These are phyloP conservation scores for Uloborus diversus DNA, from an alignment of 1,140 invertebrate species.

Conservation along the genomic window DNA sequence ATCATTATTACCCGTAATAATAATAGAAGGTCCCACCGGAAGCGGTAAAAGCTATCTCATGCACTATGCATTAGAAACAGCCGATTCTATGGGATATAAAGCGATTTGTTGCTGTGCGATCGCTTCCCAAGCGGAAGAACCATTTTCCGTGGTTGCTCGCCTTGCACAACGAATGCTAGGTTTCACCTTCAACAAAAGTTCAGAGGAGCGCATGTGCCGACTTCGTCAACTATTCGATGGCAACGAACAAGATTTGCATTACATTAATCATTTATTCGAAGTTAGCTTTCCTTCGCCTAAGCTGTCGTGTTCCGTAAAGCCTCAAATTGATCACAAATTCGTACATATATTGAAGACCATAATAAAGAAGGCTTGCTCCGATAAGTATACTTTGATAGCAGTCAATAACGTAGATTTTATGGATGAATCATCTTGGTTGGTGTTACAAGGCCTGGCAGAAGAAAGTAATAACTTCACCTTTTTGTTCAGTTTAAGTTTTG, in stretches of 20 bases:
- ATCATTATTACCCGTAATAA: background rate
- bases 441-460: background rate
- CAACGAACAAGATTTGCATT: background rate
- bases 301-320: no score
- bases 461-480: background rate
- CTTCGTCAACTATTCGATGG: background rate
- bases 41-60: background rate
- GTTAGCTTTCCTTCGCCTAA: no score
- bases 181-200: background rate
- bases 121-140: background rate
- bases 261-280: background rate
- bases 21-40: background rate
- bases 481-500: background rate
- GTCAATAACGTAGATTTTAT: background rate
- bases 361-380: background rate
- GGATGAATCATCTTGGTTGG: slow-evolving; percentile 4
- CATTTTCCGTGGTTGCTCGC: background rate
- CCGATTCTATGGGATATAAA: background rate
- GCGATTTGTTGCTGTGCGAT: background rate
- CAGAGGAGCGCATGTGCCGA: background rate
- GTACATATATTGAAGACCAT: no score
- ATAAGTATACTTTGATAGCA: background rate
- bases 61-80: background rate
- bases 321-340: no score
- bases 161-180: background rate